A percentile compares a stretch with the other conserved stretches of the same genome.
phyloP scores from a whole-genome alignment of 1,140 invertebrate species.

The Caenorhabditis elegans region DNA sequence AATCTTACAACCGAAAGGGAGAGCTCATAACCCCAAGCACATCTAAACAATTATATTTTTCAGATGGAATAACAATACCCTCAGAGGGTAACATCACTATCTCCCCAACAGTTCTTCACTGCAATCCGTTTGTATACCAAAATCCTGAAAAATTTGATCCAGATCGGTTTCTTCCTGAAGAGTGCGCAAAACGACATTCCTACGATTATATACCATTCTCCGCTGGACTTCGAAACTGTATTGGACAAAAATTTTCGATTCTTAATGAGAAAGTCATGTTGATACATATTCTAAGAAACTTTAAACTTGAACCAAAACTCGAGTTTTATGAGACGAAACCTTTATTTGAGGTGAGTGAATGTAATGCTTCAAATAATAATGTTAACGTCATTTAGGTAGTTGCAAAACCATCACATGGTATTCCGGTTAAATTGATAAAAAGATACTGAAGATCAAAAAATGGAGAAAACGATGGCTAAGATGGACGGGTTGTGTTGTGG shows the following conservation, averaged over 20 bases:
- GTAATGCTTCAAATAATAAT: no score
- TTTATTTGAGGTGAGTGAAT: neutral
- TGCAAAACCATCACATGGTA: conserved; percentile 1
- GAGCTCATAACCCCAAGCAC: neutral
- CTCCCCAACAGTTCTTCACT: conserved; percentile 68
- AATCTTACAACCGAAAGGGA: no score
- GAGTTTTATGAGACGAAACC: conserved; percentile 2
- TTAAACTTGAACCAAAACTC: conserved; percentile 68
- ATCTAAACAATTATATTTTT: neutral
- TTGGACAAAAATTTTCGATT: conserved; percentile 79
- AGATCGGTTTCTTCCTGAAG: conserved; percentile 85
- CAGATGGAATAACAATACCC: conserved; percentile 57
- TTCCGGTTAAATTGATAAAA: conserved; percentile 6
- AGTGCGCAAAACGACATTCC: conserved; percentile 69
- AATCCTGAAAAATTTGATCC: conserved; percentile 85
- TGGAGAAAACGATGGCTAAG: neutral
- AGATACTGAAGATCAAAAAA: neutral
- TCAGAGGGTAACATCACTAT: conserved; percentile 64
- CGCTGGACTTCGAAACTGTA: conserved; percentile 68
- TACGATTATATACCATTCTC: conserved; percentile 68
- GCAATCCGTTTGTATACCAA: conserved; percentile 72
- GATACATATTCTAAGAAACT: conserved; percentile 82
- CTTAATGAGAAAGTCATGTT: conserved; percentile 82
- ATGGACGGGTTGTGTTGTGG: neutral
- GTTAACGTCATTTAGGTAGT: neutral